Percentiles rank a stretch among this genome's conserved stretches.
These are phyloP conservation scores for Buathra laborator DNA, from an alignment of 2,888 invertebrate genomes.

Conservation along the genomic window DNA sequence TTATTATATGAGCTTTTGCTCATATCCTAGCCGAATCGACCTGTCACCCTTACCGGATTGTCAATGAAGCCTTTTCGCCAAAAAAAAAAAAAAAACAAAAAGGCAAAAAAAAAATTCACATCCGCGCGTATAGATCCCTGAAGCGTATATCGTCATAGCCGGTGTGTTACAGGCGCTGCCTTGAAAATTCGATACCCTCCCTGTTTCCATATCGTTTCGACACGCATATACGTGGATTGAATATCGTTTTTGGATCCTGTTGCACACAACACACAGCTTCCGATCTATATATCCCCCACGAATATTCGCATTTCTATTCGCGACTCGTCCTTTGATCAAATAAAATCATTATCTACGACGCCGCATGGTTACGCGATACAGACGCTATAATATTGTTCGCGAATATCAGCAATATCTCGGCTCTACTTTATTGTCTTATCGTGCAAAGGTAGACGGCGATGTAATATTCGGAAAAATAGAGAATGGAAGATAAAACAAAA, in stretches of 20 bases:
- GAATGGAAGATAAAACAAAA: no score
- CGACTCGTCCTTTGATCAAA: neutral
- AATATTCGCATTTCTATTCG: neutral
- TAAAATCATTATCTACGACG: neutral
- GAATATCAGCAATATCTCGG: neutral
- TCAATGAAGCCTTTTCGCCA: neutral
- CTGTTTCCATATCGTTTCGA: slow-evolving; percentile 18
- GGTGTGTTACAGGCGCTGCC: neutral
- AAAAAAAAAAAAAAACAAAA: neutral
- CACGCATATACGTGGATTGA: slow-evolving; percentile 15
- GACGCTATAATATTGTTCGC: neutral
- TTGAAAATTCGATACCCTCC: slow-evolving; percentile 34
- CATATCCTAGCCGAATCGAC: neutral
- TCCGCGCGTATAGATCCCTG: no score
- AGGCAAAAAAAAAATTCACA: no score
- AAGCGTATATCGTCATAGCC: neutral
- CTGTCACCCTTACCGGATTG: neutral
- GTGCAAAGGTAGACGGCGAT: neutral
- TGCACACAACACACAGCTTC: neutral
- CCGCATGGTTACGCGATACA: neutral
- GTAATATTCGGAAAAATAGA: no score
- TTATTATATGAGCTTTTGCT: neutral
- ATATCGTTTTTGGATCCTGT: slow-evolving; percentile 40
- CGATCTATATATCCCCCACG: neutral
- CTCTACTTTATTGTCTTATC: neutral